A percentile compares a stretch with the other conserved stretches of the same genome.
Evolutionary conservation across 92 coral and sea anemone genomes (phyloP).

Genomic region (Hydrozoanthus gracilis): DNA sequence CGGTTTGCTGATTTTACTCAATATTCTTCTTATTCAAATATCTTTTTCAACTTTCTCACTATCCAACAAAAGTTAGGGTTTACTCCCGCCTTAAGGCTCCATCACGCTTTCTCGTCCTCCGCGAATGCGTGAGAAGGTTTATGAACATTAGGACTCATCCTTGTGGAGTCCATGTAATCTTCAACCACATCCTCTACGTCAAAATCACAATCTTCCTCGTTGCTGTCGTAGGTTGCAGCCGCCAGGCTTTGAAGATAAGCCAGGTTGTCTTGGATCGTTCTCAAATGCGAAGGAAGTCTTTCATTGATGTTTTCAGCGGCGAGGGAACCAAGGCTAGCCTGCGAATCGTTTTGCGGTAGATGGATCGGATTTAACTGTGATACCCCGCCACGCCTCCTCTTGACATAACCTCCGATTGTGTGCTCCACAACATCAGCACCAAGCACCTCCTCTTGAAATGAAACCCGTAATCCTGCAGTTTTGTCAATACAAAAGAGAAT

Average conservation of each 20-base stretch:
- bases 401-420: slow-evolving; percentile 71
- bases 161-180: slow-evolving; percentile 27
- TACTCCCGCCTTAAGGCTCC: neutral
- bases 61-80: no score
- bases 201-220: slow-evolving; percentile 28
- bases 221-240: slow-evolving; percentile 50
- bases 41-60: no score
- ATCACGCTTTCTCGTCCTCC: neutral
- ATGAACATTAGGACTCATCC: slow-evolving; percentile 18
- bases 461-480: slow-evolving; percentile 65
- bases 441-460: slow-evolving; percentile 70
- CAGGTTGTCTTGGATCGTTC: slow-evolving; percentile 55
- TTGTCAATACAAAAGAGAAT: slow-evolving; percentile 61
- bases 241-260: slow-evolving; percentile 64
- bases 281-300: slow-evolving; percentile 41
- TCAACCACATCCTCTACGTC: slow-evolving; percentile 36
- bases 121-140: neutral
- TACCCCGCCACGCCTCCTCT: slow-evolving; percentile 66
- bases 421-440: slow-evolving; percentile 76
- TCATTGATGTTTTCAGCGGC: slow-evolving; percentile 44
- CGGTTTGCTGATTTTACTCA: no score
- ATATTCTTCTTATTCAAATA: no score
- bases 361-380: slow-evolving; percentile 61
- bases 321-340: slow-evolving; percentile 63
- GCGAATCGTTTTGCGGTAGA: slow-evolving; percentile 42